These are phyloP conservation scores for Gnathonemus longibarbis DNA, from an alignment of 2,113 vertebrate genomes.

Conservation along the genomic window DNA sequence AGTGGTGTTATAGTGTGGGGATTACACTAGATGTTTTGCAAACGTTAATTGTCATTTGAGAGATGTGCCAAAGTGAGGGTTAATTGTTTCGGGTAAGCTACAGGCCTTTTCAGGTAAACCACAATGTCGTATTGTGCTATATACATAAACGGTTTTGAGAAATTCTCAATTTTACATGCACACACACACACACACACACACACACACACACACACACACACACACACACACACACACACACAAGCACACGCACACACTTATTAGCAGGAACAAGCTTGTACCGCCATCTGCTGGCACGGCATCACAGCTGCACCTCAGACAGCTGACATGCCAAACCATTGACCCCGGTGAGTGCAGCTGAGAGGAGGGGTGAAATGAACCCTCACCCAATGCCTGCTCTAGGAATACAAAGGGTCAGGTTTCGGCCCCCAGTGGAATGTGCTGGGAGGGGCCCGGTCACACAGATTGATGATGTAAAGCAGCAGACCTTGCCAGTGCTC, in stretches of 20 bases:
- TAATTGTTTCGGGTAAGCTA: neutral
- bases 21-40: neutral
- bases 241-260: neutral
- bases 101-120: neutral
- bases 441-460: conserved; percentile 39
- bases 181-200: neutral
- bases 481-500: conserved; percentile 52
- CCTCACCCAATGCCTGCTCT: neutral
- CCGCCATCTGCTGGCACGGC: neutral
- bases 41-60: neutral
- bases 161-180: neutral
- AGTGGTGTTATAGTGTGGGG: neutral
- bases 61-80: neutral
- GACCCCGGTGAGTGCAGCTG: neutral
- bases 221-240: neutral
- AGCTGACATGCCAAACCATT: neutral
- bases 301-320: neutral
- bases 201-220: neutral
- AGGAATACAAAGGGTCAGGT: conserved; percentile 8
- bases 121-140: neutral
- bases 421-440: conserved; percentile 51
- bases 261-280: neutral
- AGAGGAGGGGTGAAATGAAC: neutral
- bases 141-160: neutral
- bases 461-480: conserved; percentile 60